Base-by-base conservation (phyloP, 2,113 vertebrate species). In the Meles meles region DNA sequence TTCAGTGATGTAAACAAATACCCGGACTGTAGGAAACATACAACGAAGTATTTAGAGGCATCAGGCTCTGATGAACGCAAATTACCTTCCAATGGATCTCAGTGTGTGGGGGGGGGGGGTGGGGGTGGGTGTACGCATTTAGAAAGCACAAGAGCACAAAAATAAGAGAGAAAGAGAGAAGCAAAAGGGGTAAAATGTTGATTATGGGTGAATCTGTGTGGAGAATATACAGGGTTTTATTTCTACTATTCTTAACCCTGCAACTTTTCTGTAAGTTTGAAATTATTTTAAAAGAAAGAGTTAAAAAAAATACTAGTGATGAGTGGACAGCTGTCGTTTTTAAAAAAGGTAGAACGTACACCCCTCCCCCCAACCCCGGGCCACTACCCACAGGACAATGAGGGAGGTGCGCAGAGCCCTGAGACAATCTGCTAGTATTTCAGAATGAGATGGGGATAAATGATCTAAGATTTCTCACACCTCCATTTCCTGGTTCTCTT, bases 261-360 rank as follows among this genome's bases (percentile, higher is more conserved):
- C 2, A 59, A 91, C 13, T 91, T 91, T 88, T 87, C 83, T 92
- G 9, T 69, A 93, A 80, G 29, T 82, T 72, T 93, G 77, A 91
- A 72, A 85, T 92, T 57, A 69, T 80, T 95, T 92, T 69, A 92
- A 93, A 93, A 82, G 61, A 93, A 93, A 94, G 44, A 77, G 14
- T 83, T 77, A 6, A 90, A 74, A 80, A 83, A 79, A 82, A 5
- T 77, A 27, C 3, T 44, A 37, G 11, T 20, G 49, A 80, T 71
- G 71, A 90, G 47, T 7, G 79, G 81, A 61, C 57, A 94, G 61
- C 34, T 74, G 20, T 93, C 65, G 65, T 25, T 74, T 27, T 87
- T 49, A 42, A 12, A 81, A 84, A 49, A 92, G 63, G 61, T 88
- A 4, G 29, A 72, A 84, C n/a, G n/a, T n/a, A n/a, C n/a, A n/a